Percentiles rank a stretch among this genome's conserved stretches.
phyloP scores from a whole-genome alignment of 1,140 invertebrate genomes.

The Luehdorfia chinensis region DNA sequence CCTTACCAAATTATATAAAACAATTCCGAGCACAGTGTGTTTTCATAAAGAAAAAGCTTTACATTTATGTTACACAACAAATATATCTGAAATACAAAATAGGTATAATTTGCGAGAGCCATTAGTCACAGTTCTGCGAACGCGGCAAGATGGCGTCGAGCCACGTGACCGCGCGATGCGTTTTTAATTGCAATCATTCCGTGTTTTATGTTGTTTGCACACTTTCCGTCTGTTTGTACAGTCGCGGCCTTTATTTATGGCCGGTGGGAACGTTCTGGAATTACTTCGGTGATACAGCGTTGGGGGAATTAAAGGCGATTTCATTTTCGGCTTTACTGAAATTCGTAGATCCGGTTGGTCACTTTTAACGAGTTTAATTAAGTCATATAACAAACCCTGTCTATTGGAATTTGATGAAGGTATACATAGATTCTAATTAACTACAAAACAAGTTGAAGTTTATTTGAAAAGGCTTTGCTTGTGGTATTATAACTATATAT shows the following conservation, averaged over 20 bases:
- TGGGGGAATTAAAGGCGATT: conserved; percentile 21
- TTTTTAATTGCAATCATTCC: conserved; percentile 75
- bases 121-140: conserved; percentile 12
- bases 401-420: neutral
- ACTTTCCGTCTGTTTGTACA: conserved; percentile 58
- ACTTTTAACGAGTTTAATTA: conserved; percentile 18
- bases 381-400: conserved; percentile 10
- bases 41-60: too few relatives aligned
- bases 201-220: conserved; percentile 74
- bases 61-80: too few relatives aligned
- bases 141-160: conserved; percentile 55
- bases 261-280: conserved; percentile 61
- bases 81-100: conserved; percentile 9
- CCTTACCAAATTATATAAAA: too few relatives aligned
- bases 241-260: conserved; percentile 65
- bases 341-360: conserved; percentile 10
- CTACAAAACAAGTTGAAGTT: neutral
- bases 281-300: conserved; percentile 29
- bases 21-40: too few relatives aligned
- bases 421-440: neutral
- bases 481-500: too few relatives aligned
- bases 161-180: conserved; percentile 65
- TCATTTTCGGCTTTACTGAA: conserved; percentile 24
- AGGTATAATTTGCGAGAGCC: conserved; percentile 16
- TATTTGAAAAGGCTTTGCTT: neutral